Base-by-base conservation (phyloP, 2,113 vertebrate species). In the Chamaea fasciata region DNA sequence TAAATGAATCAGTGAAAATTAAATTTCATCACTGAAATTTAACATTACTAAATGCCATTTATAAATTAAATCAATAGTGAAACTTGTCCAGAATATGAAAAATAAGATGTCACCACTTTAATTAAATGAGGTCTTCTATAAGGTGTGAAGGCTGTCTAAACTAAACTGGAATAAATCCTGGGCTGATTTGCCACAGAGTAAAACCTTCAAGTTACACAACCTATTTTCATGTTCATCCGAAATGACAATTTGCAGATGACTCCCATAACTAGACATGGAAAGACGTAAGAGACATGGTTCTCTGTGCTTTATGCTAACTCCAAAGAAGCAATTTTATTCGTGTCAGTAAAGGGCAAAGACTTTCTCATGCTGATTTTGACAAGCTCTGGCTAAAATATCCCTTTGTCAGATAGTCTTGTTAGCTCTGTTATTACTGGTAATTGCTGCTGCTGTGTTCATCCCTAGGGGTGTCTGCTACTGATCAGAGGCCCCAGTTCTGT, bases 1-100 rank as follows among this genome's bases (percentile, higher is more conserved):
- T 71, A 62, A 91, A 22, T 71, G 35, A 91, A 77, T 89, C 24
- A 52, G n/a, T 92, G 28, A 27, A 71, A 89, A 94, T 68, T 69
- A 76, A 71, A 59, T 76, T 79, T 71, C 11, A 15, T 73, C 70
- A 76, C 27, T 78, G 57, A 87, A 88, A 79, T 68, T 49, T 64
- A 62, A 35, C 24, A 37, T 57, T 60, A 39, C 28, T 35, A 20
- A 27, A 9, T 74, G 15, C 4, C 46, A 20, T 83, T 88, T 80
- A 41, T 70, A 74, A 73, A 57, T 57, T 2, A 69, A 94, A 92
- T 90, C 30, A 74, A 41, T 26, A 62, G 13, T 42, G 30, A 81
- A 79, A 49, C 33, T 88, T 57, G 23, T 39, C 46, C 24, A 9
- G n/a, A 53, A 56, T 79, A 41, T 46, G 47, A 76, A 95, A 95